Evolutionary conservation across 2,888 invertebrate genomes (phyloP).

Genomic region (Mamestra brassicae): DNA sequence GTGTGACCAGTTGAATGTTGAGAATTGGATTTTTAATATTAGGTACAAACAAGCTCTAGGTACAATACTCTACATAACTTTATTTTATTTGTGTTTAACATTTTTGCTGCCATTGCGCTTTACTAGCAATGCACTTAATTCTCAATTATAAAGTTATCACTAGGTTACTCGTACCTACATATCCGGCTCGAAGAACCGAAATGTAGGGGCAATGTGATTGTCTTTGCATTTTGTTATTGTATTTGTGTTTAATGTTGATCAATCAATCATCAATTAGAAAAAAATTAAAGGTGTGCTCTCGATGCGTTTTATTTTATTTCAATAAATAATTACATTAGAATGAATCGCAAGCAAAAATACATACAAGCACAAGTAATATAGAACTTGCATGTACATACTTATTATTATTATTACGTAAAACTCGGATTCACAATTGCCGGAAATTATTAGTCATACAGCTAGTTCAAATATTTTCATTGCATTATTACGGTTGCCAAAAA

Average conservation of each 20-base stretch:
- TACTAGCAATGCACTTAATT: background rate
- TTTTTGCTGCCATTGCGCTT: background rate
- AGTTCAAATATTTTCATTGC: constrained; percentile 21
- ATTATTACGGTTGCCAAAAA: constrained; percentile 3
- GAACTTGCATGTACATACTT: background rate
- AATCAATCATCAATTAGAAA: too few relatives aligned
- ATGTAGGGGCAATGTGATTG: background rate
- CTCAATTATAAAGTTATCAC: background rate
- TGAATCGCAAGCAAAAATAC: background rate
- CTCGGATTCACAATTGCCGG: constrained; percentile 6
- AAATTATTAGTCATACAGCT: background rate
- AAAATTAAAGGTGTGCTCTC: background rate
- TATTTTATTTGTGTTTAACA: background rate
- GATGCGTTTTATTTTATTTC: background rate
- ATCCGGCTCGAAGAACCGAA: constrained; percentile 2
- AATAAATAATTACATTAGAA: background rate
- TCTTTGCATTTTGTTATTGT: too few relatives aligned
- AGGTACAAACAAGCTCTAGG: background rate
- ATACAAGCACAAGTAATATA: background rate
- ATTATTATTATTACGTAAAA: background rate
- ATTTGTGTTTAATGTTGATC: background rate
- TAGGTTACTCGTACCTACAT: background rate
- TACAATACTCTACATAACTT: background rate
- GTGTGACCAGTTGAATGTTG: background rate
- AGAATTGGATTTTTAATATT: background rate